Evolutionary conservation across 1,140 invertebrate genomes (phyloP), one percentile per base, ranked within the genome.

Genomic region (Oppia nitens): DNA sequence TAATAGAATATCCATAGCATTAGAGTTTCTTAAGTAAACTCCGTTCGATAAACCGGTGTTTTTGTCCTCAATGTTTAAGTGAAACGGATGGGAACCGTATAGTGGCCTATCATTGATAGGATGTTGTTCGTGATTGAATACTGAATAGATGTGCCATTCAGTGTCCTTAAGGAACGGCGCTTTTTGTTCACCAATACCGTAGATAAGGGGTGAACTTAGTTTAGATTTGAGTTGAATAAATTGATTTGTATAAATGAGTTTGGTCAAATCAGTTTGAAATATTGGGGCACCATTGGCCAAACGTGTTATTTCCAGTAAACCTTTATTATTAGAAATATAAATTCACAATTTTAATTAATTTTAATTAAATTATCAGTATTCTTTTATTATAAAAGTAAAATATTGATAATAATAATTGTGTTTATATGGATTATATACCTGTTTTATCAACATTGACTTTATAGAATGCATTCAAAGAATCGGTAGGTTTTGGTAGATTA

Each of bases 1-100:
- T 0, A 87, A 68, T 32, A 85, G 78, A 26, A 88, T 74, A 68
- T 89, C 85, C 81, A 88, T 85, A 53, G 84, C 83, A 72, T 89
- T 85, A 60, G 83, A 84, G 62, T 88, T 89, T 23, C 83, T 71
- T 23, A 89, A 75, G 47, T 85, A 75, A 2, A 86, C 79, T 45
- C 85, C 85, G n/a, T 68, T 64, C 23, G 66, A 62, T 53, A 85
- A 17, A 1, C 51, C 40, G 20, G 59, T 51, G 17, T 17, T 40
- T n/a, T n/a, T n/a, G 9, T 27, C 45, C 32, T 64, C 64, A 20
- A 57, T 21, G 6, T 23, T 47, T 17, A 66, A 27, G 27, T 65
- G 65, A 28, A 66, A 65, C n/a, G 65, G 65, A 59, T 65, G 61
- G 0, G 60, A 23, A 2, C 65, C 64, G 53, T 67, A 66, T 3